These are phyloP conservation scores for Clivina fossor DNA, from an alignment of 2,888 invertebrate species.

Conservation along the genomic window DNA sequence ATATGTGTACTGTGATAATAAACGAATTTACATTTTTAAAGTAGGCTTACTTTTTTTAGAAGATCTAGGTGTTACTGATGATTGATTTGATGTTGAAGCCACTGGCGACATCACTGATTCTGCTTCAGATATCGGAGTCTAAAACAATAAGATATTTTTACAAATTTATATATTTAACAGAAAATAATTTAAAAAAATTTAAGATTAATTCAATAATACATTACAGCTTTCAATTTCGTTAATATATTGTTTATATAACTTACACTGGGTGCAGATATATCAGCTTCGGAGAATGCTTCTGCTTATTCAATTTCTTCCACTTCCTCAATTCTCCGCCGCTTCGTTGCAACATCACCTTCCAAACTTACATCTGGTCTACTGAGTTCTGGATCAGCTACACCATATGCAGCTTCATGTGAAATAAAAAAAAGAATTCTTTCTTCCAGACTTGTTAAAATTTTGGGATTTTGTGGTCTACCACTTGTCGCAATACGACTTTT, in stretches of 20 bases:
- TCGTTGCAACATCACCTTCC: constrained; percentile 5
- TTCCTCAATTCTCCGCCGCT: neutral
- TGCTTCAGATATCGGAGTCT: too few species aligned
- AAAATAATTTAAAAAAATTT: too few species aligned
- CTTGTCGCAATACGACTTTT: constrained; percentile 1
- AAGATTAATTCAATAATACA: too few species aligned
- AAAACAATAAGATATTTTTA: too few species aligned
- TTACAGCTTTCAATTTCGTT: neutral
- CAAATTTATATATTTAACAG: too few species aligned
- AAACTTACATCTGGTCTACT: neutral
- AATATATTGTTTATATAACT: neutral
- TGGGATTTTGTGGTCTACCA: constrained; percentile 1
- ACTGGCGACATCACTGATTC: too few species aligned
- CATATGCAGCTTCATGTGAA: constrained; percentile 14
- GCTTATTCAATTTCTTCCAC: neutral
- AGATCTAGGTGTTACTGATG: too few species aligned
- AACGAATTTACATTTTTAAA: too few species aligned
- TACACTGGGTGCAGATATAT: constrained; percentile 10
- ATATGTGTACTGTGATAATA: too few species aligned
- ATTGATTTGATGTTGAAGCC: too few species aligned
- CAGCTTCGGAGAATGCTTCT: too few species aligned
- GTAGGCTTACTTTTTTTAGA: too few species aligned
- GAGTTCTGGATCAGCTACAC: constrained; percentile 4
- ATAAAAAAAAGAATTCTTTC: constrained; percentile 12
- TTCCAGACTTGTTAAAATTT: neutral